Base-by-base conservation (phyloP, 2,888 invertebrate species). In the Chalcosyrphus nemorum region DNA sequence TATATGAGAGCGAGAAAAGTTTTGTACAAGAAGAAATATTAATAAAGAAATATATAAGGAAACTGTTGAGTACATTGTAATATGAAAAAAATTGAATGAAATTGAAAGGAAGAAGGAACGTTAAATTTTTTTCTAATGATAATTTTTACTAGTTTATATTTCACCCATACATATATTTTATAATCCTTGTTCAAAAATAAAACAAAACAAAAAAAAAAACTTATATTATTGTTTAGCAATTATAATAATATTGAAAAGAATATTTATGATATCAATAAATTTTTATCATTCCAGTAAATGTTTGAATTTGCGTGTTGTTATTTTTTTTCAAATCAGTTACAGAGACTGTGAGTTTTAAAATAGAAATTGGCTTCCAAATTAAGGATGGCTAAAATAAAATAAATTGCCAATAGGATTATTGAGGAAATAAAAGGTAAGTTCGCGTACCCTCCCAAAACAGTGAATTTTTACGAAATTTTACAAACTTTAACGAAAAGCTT, bases 261-360 rank as follows among this genome's bases (percentile, higher is more conserved):
- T 81, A 86, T 81, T 81, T 88, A 88, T 89, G 89, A 82, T 86
- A 86, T 86, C 71, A 89, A 90, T 90, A 88, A 89, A 89, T 89
- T 90, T 90, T 89, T 89, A 89, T 88, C 88, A 89, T 89, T 89
- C 89, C 88, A 89, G 88, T 88, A 90, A 88, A 88, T 87, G 85
- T 88, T 90, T 89, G 68, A 78, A 74, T 43, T 19, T 24, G 66
- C 56, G 68, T 84, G 68, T 84, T 70, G 70, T 74, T 78, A 59
- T 27, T 57, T 7, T 43, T n/a, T n/a, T n/a, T n/a, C n/a, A n/a
- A n/a, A n/a, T n/a, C n/a, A n/a, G n/a, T n/a, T n/a, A n/a, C n/a
- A n/a, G n/a, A n/a, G n/a, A n/a, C n/a, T n/a, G n/a, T n/a, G n/a
- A n/a, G n/a, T n/a, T n/a, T n/a, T n/a, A n/a, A n/a, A n/a, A n/a